These are phyloP conservation scores for Calameuta pallipes DNA, from an alignment of 2,888 invertebrate species.

Conservation along the genomic window DNA sequence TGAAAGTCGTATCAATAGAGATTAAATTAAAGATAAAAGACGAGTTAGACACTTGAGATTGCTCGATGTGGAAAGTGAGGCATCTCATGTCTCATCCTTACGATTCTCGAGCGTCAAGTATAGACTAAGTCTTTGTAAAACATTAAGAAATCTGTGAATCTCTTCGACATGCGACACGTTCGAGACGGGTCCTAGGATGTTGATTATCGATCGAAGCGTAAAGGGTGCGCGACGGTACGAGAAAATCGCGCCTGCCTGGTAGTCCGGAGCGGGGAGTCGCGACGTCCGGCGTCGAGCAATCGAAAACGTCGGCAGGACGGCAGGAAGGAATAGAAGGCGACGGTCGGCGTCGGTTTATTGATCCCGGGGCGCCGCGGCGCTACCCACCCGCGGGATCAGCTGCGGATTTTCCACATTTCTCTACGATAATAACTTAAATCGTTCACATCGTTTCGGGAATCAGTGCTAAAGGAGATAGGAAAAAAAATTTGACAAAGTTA, in stretches of 20 bases:
- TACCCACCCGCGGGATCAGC: conserved; percentile 62
- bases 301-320: conserved; percentile 41
- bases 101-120: not conserved
- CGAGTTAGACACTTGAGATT: not conserved
- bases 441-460: not conserved
- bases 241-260: conserved; percentile 42
- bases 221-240: conserved; percentile 11
- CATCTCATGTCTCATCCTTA: not conserved
- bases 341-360: conserved; percentile 64
- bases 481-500: not conserved
- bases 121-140: not conserved
- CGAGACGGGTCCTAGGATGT: conserved; percentile 33
- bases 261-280: conserved; percentile 47
- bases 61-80: too few relatives aligned
- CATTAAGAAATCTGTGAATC: not conserved
- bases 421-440: not conserved
- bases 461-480: not conserved
- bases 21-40: not conserved
- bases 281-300: conserved; percentile 43
- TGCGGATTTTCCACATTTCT: conserved; percentile 34
- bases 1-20: not conserved
- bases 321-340: conserved; percentile 56
- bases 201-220: conserved; percentile 45
- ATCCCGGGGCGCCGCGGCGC: conserved; percentile 66
- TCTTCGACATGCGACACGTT: conserved; percentile 24